Evolutionary conservation across 2,113 vertebrate genomes (phyloP), one percentile per base, ranked within the genome.

Genomic region (Tauraco erythrolophus): DNA sequence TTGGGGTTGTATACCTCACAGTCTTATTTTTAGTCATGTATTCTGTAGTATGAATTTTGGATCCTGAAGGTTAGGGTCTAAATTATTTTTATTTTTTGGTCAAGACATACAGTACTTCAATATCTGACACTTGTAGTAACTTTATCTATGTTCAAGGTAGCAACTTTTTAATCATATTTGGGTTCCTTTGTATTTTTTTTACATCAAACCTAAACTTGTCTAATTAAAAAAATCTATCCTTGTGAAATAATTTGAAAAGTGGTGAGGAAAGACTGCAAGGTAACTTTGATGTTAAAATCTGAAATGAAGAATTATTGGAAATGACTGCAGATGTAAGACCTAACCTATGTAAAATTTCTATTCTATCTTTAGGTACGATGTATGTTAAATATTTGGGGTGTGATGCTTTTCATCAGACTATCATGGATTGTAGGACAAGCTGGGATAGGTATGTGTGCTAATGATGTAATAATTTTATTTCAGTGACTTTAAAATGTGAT

Each of bases 301-400:
- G 45, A 69, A 57, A 48, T 51, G 24, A 81, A 68, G 22, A 33
- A 21, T n/a, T 54, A 27, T 2, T 64, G 31, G 14, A 85, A 88
- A 25, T 79, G 1, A 30, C 23, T 75, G 72, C 45, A 70, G 5
- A 6, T 74, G 2, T 35, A 68, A 64, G 8, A 72, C 23, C 16
- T 86, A 83, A 92, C 14, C 17, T 31, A 1, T 53, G 18, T 88
- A 62, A 93, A 43, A 58, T 39, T 65, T 85, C n/a, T 93, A 3
- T 61, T 96, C 45, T 92, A 24, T 94, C 39, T 71, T 71, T 97
- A 99, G 99, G 99, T 99, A 61, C 99, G 99, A 97, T 99, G 99
- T 94, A 99, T 99, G 99, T 97, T 99, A 97, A 99, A 99, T 98
- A 99, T 99, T 68, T 99, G 99, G 99, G 99, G 99, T 66, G 99